These are phyloP conservation scores for Brachionus koreanus DNA, from an alignment of 1,140 invertebrate genomes.

Conservation along the genomic window DNA sequence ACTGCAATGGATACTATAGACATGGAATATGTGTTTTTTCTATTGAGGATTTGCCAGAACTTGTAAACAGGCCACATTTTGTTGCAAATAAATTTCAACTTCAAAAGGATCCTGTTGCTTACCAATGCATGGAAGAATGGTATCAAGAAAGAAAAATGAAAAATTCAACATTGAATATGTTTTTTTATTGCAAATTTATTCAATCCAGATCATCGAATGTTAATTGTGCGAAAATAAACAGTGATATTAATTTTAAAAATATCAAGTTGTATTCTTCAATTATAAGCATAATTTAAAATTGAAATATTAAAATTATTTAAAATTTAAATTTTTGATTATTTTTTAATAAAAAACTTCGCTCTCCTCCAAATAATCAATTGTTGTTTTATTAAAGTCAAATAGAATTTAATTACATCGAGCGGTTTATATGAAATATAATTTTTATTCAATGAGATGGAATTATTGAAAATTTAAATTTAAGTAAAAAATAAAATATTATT, in stretches of 20 bases:
- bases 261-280: neutral
- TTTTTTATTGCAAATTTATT: constrained; percentile 14
- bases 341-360: no score
- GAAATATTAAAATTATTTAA: no score
- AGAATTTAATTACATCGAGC: no score
- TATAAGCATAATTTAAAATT: neutral
- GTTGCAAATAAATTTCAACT: constrained; percentile 55
- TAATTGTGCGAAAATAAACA: neutral
- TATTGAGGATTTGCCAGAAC: constrained; percentile 49
- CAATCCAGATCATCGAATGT: neutral
- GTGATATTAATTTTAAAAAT: neutral
- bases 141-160: neutral
- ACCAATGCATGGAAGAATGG: constrained; percentile 53
- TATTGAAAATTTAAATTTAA: no score
- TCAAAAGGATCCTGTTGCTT: constrained; percentile 48
- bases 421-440: no score
- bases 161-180: neutral
- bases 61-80: constrained; percentile 45
- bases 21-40: constrained; percentile 52
- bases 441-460: no score
- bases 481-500: no score
- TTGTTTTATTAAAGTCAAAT: no score
- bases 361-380: no score
- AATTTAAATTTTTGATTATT: no score
- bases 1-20: neutral